phyloP scores from a whole-genome alignment of 2,888 invertebrate species.

The Allacma fusca region DNA sequence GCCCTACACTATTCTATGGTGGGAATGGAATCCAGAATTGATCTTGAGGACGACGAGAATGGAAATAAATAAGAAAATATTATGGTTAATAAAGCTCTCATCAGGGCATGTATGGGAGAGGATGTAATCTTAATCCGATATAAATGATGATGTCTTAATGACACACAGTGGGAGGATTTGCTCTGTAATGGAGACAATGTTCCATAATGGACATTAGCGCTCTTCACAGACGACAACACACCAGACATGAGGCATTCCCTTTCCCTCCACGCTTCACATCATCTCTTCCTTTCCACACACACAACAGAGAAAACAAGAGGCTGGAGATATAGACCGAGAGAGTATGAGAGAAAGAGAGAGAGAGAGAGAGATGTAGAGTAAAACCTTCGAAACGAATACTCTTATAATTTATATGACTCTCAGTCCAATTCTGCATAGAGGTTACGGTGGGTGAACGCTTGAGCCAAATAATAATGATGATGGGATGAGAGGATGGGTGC shows the following conservation, averaged over 20 bases:
- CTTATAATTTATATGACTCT: conserved; percentile 25
- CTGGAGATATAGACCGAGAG: background rate
- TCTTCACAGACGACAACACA: conserved; percentile 13
- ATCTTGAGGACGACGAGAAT: background rate
- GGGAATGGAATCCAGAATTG: no score
- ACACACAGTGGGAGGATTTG: conserved; percentile 34
- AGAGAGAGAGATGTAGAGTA: background rate
- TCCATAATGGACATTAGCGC: conserved; percentile 29
- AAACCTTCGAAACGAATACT: background rate
- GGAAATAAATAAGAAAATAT: conserved; percentile 16
- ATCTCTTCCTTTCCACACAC: background rate
- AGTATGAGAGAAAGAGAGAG: background rate
- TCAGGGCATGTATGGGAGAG: background rate
- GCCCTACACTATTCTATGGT: no score
- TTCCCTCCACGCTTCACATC: background rate
- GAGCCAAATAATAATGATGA: conserved; percentile 42
- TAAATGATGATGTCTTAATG: conserved; percentile 45
- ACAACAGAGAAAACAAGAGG: no score
- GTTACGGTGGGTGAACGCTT: background rate
- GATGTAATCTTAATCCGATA: conserved; percentile 45
- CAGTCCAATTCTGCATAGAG: conserved; percentile 1
- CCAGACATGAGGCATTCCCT: background rate
- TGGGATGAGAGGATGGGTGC: conserved; percentile 21
- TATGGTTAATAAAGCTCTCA: background rate
- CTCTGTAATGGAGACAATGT: conserved; percentile 41